Evolutionary conservation across 2,797 vertebrate genomes (phyloP), one percentile per base, ranked within the genome.

Genomic region (Lutra lutra): DNA sequence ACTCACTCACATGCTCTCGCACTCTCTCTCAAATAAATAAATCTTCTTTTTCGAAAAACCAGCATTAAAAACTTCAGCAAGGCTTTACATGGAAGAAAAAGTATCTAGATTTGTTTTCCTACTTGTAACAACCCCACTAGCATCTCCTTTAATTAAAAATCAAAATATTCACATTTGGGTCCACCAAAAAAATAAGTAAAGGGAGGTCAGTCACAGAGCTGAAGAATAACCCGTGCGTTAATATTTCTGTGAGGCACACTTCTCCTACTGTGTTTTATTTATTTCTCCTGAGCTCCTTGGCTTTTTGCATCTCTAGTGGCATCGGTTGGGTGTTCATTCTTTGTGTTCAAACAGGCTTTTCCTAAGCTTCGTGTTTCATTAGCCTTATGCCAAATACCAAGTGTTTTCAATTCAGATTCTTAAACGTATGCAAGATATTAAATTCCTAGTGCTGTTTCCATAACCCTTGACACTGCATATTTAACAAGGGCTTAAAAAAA

Each of bases 401-500:
- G 72, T 82, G 86, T 86, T 95, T 96, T 62, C 7, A 27, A 94
- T 94, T 89, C 62, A 35, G 32, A 62, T 75, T 18, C 72, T 90
- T 93, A 86, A 94, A 58, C 86, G 20, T 83, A 75, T 79, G 56
- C 18, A 64, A 73, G 68, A 64, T 84, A 73, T 86, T 93, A 93
- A 86, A 38, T 73, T 79, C 58, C 56, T 38, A 4, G 56, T 56
- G 29, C 32, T 89, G n/a, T 64, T 93, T 90, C 84, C 3, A 0
- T 91, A 96, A 83, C 84, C 82, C 48, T 86, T 93, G 92, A 56
- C 68, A 84, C 21, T 84, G 27, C n/a, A 62, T 86, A 58, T 66
- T 91, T 93, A 77, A 85, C 85, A 64, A 82, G 48, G 29, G 32
- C 51, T 94, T 87, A 40, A 35, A 89, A 35, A 89, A 89, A 80